These are phyloP conservation scores for Anarrhichthys ocellatus DNA, from an alignment of 2,113 vertebrate species.

Conservation along the genomic window DNA sequence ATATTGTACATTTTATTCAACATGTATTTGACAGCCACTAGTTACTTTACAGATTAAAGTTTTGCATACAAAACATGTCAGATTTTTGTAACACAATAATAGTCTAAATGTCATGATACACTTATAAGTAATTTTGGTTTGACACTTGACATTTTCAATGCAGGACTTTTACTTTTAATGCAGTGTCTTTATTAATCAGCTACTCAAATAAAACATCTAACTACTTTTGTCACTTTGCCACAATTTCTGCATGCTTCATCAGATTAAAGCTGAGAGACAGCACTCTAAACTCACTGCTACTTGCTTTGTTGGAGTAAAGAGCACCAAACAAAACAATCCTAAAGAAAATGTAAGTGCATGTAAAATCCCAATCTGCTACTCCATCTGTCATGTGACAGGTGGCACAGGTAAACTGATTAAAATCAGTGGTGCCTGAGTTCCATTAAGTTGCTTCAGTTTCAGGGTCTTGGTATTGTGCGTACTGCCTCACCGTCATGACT, in stretches of 20 bases:
- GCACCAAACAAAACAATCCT: neutral
- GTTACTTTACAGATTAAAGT: neutral
- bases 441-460: neutral
- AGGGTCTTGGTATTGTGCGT: neutral
- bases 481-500: neutral
- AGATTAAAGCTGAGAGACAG: neutral
- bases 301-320: slow-evolving; percentile 7
- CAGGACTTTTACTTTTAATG: neutral
- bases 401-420: neutral
- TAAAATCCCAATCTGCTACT: neutral
- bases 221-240: neutral
- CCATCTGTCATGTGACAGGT: neutral
- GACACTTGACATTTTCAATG: neutral
- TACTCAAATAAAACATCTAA: neutral
- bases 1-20: neutral
- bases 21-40: neutral
- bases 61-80: neutral
- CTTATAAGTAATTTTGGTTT: neutral
- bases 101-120: neutral
- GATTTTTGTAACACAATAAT: neutral
- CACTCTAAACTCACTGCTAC: neutral
- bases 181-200: neutral
- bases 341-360: neutral
- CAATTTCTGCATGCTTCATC: neutral
- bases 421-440: slow-evolving; percentile 8